Percentiles rank a stretch among this genome's conserved stretches.
Evolutionary conservation across 2,888 invertebrate genomes (phyloP).

Genomic region (Catocala fraxini): DNA sequence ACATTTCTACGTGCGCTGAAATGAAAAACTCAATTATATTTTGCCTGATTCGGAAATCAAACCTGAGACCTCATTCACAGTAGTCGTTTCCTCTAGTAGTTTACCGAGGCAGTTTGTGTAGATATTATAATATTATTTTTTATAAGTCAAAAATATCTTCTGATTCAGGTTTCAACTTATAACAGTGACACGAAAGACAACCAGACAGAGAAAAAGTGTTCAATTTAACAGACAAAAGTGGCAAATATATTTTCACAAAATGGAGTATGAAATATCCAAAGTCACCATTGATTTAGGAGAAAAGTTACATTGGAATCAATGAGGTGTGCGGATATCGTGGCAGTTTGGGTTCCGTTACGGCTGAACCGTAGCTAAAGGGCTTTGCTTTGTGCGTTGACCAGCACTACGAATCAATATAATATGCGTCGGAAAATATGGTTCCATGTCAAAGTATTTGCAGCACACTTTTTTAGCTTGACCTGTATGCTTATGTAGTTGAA

Average conservation of each 20-base stretch:
- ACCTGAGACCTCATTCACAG: too few species aligned
- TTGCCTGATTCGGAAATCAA: too few species aligned
- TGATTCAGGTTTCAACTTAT: too few species aligned
- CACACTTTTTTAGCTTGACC: too few species aligned
- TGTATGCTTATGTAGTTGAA: too few species aligned
- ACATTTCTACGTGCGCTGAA: too few species aligned
- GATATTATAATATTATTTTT: too few species aligned
- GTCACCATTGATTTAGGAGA: neutral
- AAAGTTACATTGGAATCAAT: conserved; percentile 5
- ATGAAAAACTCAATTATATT: too few species aligned
- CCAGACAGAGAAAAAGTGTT: neutral
- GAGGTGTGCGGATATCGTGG: conserved; percentile 8
- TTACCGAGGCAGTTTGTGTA: too few species aligned
- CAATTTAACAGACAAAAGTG: neutral
- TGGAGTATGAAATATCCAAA: conserved; percentile 1
- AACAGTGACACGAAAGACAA: too few species aligned
- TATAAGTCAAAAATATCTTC: too few species aligned
- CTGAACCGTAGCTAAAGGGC: neutral
- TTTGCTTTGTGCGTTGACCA: conserved; percentile 1
- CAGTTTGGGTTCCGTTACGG: conserved; percentile 1
- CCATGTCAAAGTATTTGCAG: neutral
- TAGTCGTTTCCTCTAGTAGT: too few species aligned
- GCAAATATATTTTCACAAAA: neutral
- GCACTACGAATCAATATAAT: neutral
- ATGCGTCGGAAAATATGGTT: neutral